A percentile compares a stretch with the other conserved stretches of the same genome.
Evolutionary conservation across 1,140 invertebrate genomes (phyloP).

Genomic region (Onthophagus taurus): DNA sequence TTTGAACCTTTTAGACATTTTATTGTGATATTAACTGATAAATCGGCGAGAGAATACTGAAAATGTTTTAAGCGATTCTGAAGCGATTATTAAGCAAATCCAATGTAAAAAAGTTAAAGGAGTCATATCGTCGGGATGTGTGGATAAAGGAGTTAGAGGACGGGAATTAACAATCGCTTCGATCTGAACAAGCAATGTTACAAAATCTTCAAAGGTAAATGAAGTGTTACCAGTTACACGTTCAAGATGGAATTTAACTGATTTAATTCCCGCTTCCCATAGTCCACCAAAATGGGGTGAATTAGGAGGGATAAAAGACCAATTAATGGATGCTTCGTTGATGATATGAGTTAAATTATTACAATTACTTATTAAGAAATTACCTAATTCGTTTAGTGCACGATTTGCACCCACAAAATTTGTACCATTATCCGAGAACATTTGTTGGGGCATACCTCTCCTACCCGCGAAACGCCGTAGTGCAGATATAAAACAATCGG

Average conservation of each 20-base stretch:
- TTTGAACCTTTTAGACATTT: too few relatives aligned
- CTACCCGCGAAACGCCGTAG: slow-evolving; percentile 29
- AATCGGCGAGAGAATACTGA: too few relatives aligned
- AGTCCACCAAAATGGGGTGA: slow-evolving; percentile 9
- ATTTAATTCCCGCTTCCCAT: slow-evolving; percentile 9
- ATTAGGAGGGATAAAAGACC: slow-evolving; percentile 2
- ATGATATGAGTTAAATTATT: background rate
- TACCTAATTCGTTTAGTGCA: slow-evolving; percentile 3
- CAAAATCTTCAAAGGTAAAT: slow-evolving; percentile 5
- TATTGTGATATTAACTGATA: too few relatives aligned
- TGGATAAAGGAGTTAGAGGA: background rate
- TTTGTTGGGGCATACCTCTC: slow-evolving; percentile 16
- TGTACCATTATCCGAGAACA: slow-evolving; percentile 32
- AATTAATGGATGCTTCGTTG: background rate
- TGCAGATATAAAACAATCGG: slow-evolving; percentile 21
- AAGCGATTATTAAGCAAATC: too few relatives aligned
- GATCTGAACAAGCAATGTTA: slow-evolving; percentile 6
- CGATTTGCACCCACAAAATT: slow-evolving; percentile 30
- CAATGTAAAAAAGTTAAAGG: too few relatives aligned
- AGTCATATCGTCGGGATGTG: slow-evolving; percentile 3
- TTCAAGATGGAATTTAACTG: slow-evolving; percentile 1
- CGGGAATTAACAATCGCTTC: slow-evolving; percentile 7
- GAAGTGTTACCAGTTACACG: background rate
- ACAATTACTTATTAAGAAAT: background rate
- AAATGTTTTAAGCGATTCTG: too few relatives aligned